A percentile compares a stretch with the other conserved stretches of the same genome.
Evolutionary conservation across 2,113 vertebrate genomes (phyloP).

Genomic region (Noctilio leporinus): DNA sequence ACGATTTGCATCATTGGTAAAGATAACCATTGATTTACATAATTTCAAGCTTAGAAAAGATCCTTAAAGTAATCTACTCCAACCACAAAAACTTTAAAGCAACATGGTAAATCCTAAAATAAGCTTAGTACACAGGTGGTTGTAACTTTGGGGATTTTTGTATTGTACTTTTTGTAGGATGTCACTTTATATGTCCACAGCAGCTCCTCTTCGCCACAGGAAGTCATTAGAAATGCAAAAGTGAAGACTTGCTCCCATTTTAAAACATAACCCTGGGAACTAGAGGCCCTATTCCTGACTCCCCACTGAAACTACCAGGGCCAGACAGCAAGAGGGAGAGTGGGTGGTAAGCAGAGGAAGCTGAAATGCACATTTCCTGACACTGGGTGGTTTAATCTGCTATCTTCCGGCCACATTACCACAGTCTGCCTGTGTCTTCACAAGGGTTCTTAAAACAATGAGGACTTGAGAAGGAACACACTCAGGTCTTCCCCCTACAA

Average conservation of each 20-base stretch:
- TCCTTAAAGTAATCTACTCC: background rate
- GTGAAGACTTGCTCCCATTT: background rate
- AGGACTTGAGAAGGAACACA: background rate
- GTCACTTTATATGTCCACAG: background rate
- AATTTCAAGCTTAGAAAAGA: background rate
- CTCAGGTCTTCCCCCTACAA: background rate
- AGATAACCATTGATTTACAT: background rate
- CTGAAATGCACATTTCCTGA: constrained; percentile 30
- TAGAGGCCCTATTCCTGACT: background rate
- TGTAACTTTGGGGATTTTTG: background rate
- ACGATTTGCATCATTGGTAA: background rate
- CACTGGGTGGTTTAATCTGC: background rate
- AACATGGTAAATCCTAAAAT: background rate
- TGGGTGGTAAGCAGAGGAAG: background rate
- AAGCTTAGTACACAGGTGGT: background rate
- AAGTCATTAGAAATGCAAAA: background rate
- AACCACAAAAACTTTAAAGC: constrained; percentile 23
- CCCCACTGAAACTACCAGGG: background rate
- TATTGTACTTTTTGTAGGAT: background rate
- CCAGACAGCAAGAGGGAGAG: background rate
- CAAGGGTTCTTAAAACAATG: background rate
- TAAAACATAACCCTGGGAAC: background rate
- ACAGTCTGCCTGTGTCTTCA: background rate
- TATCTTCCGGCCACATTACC: constrained; percentile 46
- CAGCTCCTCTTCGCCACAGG: background rate